Conservation (phyloP, 1,140 invertebrate genomes). For the Pogonus chalceus region DNA sequence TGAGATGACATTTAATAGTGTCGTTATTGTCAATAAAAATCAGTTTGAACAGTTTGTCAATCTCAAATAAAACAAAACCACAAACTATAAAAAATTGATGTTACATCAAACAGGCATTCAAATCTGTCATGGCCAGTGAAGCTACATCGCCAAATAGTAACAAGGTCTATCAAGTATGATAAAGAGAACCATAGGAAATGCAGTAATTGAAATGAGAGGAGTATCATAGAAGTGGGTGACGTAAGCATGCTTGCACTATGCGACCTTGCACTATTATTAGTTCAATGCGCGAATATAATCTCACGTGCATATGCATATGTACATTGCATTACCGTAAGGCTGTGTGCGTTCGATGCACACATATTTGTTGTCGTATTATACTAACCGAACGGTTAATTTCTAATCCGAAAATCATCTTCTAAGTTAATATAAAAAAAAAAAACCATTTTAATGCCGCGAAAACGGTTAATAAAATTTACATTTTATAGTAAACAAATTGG, state of each 20-base stretch:
- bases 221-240: slow-evolving; percentile 17
- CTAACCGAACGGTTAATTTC: no score
- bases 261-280: slow-evolving; percentile 37
- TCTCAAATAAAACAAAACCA: no score
- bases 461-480: no score
- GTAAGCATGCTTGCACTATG: slow-evolving; percentile 25
- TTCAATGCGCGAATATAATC: slow-evolving; percentile 13
- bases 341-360: not conserved
- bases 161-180: slow-evolving; percentile 25
- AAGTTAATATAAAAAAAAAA: no score
- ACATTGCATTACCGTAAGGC: not conserved
- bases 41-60: no score
- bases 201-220: slow-evolving; percentile 17
- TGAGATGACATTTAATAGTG: no score
- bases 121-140: slow-evolving; percentile 26
- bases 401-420: no score
- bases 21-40: no score
- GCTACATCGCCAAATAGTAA: slow-evolving; percentile 25
- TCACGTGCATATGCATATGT: not conserved
- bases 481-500: no score
- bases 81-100: slow-evolving; percentile 18
- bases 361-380: no score
- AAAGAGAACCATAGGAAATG: not conserved
- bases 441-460: no score
- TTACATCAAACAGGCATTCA: slow-evolving; percentile 26